A percentile compares a stretch with the other conserved stretches of the same genome.
phyloP scores from a whole-genome alignment of 2,888 invertebrate genomes.

The Lasioglossum pauxillum region DNA sequence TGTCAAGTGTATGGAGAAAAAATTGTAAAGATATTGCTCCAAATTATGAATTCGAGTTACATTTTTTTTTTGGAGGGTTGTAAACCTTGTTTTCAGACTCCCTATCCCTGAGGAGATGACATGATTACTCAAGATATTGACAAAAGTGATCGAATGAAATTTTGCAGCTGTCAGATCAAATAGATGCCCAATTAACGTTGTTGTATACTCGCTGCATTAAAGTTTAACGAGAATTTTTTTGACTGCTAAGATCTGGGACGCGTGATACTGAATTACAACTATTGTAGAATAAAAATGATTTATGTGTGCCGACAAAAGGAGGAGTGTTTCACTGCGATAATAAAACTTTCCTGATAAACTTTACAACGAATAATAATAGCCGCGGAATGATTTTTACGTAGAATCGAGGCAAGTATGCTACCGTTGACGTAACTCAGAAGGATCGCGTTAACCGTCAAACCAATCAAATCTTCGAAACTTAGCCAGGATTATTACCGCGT shows the following conservation, averaged over 20 bases:
- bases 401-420: background rate
- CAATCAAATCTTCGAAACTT: constrained; percentile 38
- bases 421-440: constrained; percentile 22
- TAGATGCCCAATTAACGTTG: background rate
- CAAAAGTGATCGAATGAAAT: background rate
- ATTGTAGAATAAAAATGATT: background rate
- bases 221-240: background rate
- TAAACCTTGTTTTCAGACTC: no score
- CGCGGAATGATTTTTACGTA: background rate
- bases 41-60: no score
- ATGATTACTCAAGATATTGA: background rate
- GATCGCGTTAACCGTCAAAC: background rate
- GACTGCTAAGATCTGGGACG: background rate
- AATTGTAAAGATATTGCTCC: no score
- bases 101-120: no score
- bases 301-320: background rate
- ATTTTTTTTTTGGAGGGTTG: no score
- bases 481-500: constrained; percentile 35
- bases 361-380: background rate
- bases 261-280: background rate
- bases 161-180: background rate
- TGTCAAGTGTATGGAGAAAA: no score
- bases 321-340: background rate
- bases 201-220: background rate
- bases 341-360: background rate